Conservation (phyloP, 2,888 invertebrate species). For the Nebria salina region DNA sequence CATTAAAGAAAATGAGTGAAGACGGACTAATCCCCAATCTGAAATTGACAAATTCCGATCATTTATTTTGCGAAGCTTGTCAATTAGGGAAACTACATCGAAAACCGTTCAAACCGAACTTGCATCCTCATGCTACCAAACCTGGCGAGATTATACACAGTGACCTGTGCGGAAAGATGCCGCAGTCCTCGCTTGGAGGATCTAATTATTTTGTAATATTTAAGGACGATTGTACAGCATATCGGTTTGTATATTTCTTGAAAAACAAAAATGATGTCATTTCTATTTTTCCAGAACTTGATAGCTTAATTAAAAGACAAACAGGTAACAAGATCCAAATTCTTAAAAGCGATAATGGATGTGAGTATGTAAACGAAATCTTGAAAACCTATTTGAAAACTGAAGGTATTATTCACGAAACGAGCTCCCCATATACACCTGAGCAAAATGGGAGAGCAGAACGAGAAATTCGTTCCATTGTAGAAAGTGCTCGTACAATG, state of each 20-base stretch:
- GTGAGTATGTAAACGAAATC: too few relatives aligned
- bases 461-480: slow-evolving; percentile 53
- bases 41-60: background rate
- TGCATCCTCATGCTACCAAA: background rate
- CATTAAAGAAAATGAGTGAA: too few relatives aligned
- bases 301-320: slow-evolving; percentile 42
- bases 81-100: slow-evolving; percentile 40
- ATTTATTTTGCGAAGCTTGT: slow-evolving; percentile 32
- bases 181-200: slow-evolving; percentile 40
- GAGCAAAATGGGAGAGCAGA: slow-evolving; percentile 54
- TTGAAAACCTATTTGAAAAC: slow-evolving; percentile 47
- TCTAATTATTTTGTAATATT: slow-evolving; percentile 48
- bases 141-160: slow-evolving; percentile 38
- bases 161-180: slow-evolving; percentile 49
- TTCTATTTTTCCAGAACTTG: slow-evolving; percentile 42
- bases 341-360: slow-evolving; percentile 48
- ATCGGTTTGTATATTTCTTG: slow-evolving; percentile 47
- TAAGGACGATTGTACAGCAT: slow-evolving; percentile 48
- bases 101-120: slow-evolving; percentile 31
- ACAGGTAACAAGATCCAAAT: slow-evolving; percentile 45
- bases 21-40: too few relatives aligned
- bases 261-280: slow-evolving; percentile 45
- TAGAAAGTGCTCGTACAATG: slow-evolving; percentile 54
- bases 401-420: slow-evolving; percentile 50
- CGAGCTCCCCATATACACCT: slow-evolving; percentile 49